phyloP scores from a whole-genome alignment of 1,140 invertebrate species.

The Solenopsis invicta region DNA sequence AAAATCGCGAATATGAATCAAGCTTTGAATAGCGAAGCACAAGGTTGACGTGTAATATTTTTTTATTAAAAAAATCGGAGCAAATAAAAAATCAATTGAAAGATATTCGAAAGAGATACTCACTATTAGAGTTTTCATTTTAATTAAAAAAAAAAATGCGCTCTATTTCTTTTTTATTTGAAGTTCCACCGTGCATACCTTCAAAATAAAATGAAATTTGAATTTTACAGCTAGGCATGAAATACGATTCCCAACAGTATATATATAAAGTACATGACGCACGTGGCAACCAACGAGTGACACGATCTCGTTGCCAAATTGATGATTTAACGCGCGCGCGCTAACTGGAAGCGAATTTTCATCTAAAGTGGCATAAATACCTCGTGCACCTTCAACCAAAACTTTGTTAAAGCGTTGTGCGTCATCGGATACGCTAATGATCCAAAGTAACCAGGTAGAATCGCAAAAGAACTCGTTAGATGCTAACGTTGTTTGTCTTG shows the following conservation, averaged over 20 bases:
- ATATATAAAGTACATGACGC: slow-evolving; percentile 7
- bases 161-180: not conserved
- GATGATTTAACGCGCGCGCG: slow-evolving; percentile 18
- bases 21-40: not conserved
- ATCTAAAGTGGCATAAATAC: slow-evolving; percentile 23
- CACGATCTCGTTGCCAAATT: slow-evolving; percentile 26
- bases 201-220: not conserved
- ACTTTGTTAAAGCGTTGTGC: slow-evolving; percentile 14
- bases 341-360: slow-evolving; percentile 38
- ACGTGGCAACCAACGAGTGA: not conserved
- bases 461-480: not conserved
- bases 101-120: not conserved
- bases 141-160: not conserved
- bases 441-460: not conserved
- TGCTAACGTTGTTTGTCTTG: not conserved
- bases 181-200: not conserved
- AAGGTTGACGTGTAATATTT: not conserved
- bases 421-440: slow-evolving; percentile 20
- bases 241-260: slow-evolving; percentile 22
- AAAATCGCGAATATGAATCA: not conserved
- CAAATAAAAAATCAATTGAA: not conserved
- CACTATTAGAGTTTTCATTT: not conserved
- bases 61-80: not conserved
- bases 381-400: not conserved
- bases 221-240: not conserved